Base-by-base conservation (phyloP, 1,140 invertebrate genomes). In the Cecropterus lyciades region DNA sequence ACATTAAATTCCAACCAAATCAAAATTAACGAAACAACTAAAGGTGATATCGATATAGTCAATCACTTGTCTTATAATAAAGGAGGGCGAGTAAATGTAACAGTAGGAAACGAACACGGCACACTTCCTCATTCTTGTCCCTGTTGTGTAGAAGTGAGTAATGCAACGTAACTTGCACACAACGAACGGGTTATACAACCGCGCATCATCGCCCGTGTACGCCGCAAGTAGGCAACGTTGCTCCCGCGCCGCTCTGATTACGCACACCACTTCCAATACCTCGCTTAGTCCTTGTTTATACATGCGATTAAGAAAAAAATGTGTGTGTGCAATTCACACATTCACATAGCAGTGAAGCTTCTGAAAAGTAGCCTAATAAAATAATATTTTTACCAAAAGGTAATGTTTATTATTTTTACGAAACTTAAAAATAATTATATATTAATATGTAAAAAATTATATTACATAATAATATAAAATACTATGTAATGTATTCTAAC, bases 61-160 rank as follows among this genome's bases (percentile, higher is more conserved):
- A 65, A 69, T 72, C 65, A 76, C 57, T 72, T 70, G 57, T 68
- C 65, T 62, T 69, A 65, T 64, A 43, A 68, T 64, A 76, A 85
- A 83, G 73, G 79, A 83, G 83, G 76, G 65, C 75, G 63, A 79
- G 75, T 82, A 80, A 86, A 82, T 87, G 80, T 87, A 86, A 87
- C 79, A 89, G 80, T 77, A 88, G 87, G 85, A 88, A 91, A 86
- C 74, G 72, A 79, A 77, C 70, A 65, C 69, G 63, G 57, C 70
- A 72, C 65, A 63, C 74, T 91, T 91, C 84, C 87, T 89, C 83
- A 80, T 91, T 83, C 79, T 83, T 80, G 77, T 72, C 76, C 70
- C 65, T 80, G 77, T 77, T 77, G 77, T 77, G 78, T 80, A 71
- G 78, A 78, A 73, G 77, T 79, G 76, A 76, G 78, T 79, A 80